Evolutionary conservation across 2,113 vertebrate genomes (phyloP).

Genomic region (Dissostichus mawsoni): DNA sequence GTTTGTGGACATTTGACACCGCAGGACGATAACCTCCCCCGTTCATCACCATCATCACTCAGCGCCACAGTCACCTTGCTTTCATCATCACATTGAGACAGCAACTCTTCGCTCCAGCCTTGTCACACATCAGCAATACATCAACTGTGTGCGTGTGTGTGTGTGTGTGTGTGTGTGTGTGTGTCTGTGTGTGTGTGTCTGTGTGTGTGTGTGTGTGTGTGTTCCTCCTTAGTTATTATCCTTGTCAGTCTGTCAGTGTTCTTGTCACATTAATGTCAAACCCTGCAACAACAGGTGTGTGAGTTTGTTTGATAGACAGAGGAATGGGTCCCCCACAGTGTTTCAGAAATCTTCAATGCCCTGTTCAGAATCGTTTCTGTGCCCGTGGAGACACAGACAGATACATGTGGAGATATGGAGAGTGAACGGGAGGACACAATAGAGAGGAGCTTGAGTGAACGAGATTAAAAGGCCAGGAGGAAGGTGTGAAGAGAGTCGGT

Average conservation of each 20-base stretch:
- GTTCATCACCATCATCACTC: slow-evolving; percentile 73
- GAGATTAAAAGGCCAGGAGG: slow-evolving; percentile 27
- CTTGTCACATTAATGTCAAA: slow-evolving; percentile 62
- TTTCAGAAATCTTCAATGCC: slow-evolving; percentile 1
- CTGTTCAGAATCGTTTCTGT: background rate
- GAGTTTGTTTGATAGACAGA: slow-evolving; percentile 36
- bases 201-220: slow-evolving; percentile 19
- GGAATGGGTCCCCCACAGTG: slow-evolving; percentile 13
- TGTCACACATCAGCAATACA: slow-evolving; percentile 55
- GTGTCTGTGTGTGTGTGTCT: too few relatives aligned
- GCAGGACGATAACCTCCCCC: slow-evolving; percentile 45
- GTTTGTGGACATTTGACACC: slow-evolving; percentile 41
- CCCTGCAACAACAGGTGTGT: slow-evolving; percentile 57
- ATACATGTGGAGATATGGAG: slow-evolving; percentile 1
- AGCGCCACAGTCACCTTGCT: slow-evolving; percentile 42
- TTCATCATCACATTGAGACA: slow-evolving; percentile 67
- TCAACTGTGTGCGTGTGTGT: slow-evolving; percentile 33
- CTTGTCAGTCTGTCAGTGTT: slow-evolving; percentile 54
- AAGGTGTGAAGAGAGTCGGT: slow-evolving; percentile 46
- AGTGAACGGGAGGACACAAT: slow-evolving; percentile 1
- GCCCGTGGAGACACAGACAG: background rate
- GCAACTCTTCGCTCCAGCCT: slow-evolving; percentile 46
- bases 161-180: slow-evolving; percentile 20
- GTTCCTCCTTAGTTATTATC: slow-evolving; percentile 54
- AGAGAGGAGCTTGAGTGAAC: slow-evolving; percentile 20